A percentile compares a stretch with the other conserved stretches of the same genome.
phyloP scores from a whole-genome alignment of 2,888 invertebrate species.

The Agrotis exclamationis region DNA sequence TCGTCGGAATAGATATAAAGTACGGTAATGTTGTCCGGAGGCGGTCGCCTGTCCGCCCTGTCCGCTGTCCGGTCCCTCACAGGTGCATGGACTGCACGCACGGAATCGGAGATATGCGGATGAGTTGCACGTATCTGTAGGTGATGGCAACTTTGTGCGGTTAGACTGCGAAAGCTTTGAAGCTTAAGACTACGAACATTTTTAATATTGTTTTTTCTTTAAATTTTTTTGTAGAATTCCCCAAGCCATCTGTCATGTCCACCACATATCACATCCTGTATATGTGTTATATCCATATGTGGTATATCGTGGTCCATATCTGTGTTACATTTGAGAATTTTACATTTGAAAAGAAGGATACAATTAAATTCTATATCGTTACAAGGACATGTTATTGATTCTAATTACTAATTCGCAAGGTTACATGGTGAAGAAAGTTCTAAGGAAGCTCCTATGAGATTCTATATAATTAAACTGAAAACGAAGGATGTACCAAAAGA shows the following conservation, averaged over 20 bases:
- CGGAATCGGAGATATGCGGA: slow-evolving; percentile 59
- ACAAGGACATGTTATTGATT: no score
- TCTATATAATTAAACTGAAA: no score
- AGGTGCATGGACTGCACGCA: slow-evolving; percentile 58
- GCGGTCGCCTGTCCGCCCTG: slow-evolving; percentile 47
- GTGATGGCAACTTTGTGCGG: slow-evolving; percentile 42
- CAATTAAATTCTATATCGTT: no score
- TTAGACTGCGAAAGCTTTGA: slow-evolving; percentile 28
- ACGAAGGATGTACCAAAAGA: no score
- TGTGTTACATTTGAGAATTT: neutral
- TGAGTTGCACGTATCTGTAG: slow-evolving; percentile 43
- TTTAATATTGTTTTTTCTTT: neutral
- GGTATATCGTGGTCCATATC: no score
- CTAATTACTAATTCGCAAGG: no score
- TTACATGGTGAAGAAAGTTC: no score
- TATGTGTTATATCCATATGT: no score
- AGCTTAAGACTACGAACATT: neutral
- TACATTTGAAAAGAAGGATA: neutral
- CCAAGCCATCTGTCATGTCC: no score
- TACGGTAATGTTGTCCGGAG: slow-evolving; percentile 61
- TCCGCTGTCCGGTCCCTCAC: slow-evolving; percentile 48
- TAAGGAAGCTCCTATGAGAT: no score
- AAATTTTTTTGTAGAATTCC: neutral
- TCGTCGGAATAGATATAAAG: slow-evolving; percentile 45
- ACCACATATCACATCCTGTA: no score